Evolutionary conservation across 1,140 invertebrate species (phyloP), one percentile per base, ranked within the genome.

Genomic region (Venustaconcha ellipsiformis): DNA sequence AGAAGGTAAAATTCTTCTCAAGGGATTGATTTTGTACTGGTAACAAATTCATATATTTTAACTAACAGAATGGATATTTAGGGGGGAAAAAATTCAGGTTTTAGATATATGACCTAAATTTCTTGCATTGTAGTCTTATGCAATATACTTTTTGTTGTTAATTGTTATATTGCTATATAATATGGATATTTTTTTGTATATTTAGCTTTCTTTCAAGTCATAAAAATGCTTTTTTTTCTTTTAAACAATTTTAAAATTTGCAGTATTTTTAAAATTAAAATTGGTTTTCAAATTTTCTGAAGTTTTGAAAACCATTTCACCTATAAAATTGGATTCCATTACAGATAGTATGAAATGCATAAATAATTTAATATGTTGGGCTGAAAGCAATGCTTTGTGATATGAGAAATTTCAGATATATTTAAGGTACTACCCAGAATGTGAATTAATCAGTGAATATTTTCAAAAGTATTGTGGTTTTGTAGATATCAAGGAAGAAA

Each of bases 401-500:
- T 48, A 48, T 48, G 4, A 8, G 37, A 48, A 48, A 63, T 63
- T 63, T n/a, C 20, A 67, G 23, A 37, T 11, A 48, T 14, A 14
- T 20, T 66, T n/a, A 55, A 18, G 12, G 60, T 6, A 60, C 18
- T 58, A 58, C 59, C 37, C 59, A 20, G 59, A n/a, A 62, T 62
- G 20, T 62, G 20, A 23, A 62, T n/a, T 62, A 5, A 18, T 23
- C 14, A 62, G 12, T 62, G 4, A n/a, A 62, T n/a, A 62, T n/a
- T 62, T 62, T 62, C 59, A n/a, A 14, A 18, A 20, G 17, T 55
- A 12, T 64, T 67, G 14, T 72, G 59, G 67, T 65, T 78, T 82
- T 87, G 26, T 77, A 91, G 94, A 95, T 82, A 91, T 96, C 77
- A 93, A 94, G 80, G 93, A 94, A 81, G 96, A 96, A 70, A 94